Evolutionary conservation across 2,888 invertebrate genomes (phyloP), one percentile per base, ranked within the genome.

Genomic region (Pecten maximus): DNA sequence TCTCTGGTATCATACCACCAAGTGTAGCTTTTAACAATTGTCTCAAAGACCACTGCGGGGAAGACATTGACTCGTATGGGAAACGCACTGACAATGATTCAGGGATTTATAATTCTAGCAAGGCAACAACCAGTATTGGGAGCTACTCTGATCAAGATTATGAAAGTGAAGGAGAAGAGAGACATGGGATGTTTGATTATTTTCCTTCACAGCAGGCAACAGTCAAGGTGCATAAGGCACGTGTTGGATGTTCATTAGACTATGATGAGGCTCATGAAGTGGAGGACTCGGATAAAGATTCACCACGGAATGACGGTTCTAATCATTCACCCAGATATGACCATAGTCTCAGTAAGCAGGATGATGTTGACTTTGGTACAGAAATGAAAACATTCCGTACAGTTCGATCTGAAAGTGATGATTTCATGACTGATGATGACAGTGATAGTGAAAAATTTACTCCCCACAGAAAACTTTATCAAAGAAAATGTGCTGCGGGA

Each of bases 261-360:
- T 95, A 93, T 89, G 95, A 95, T 90, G 95, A 95, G 89, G 95
- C 93, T 10, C 92, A 94, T 88, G 93, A 93, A 54, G 94, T 94
- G 23, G 94, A 94, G 40, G 74, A 74, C 23, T 94, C 95, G 2
- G 95, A 95, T 40, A 94, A 93, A 40, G 93, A 93, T 28, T 95
- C 94, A 23, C 92, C 90, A 60, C 74, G 74, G 2, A 35, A 74
- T 15, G 74, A 74, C 10, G 74, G 54, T 54, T 54, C 54, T 54
- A 92, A 93, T 88, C 92, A 93, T 35, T 95, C 95, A 0, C 95
- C 95, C 0, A 93, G 95, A 16, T 95, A 95, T 92, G 95, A 94
- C 88, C 90, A 92, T 35, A 94, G 94, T 16, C 93, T 92, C 4
- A 88, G 40, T 23, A 92, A 90, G n/a, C 88, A 87, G 39, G 89